These are phyloP conservation scores for Ctenopoma multispine DNA, from an alignment of 2,797 vertebrate genomes.

Conservation along the genomic window DNA sequence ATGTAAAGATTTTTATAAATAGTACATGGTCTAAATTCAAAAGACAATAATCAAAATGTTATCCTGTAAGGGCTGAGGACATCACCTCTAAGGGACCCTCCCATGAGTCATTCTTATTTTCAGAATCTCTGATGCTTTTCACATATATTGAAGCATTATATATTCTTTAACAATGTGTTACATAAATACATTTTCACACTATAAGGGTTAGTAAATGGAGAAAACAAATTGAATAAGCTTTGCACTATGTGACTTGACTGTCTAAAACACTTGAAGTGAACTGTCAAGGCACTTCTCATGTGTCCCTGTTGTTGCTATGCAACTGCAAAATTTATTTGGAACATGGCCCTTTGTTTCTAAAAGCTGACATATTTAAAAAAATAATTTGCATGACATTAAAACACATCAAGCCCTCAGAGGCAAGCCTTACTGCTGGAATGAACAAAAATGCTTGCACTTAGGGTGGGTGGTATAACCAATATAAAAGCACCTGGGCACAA, in stretches of 20 bases:
- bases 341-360: constrained; percentile 21
- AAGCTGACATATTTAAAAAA: constrained; percentile 33
- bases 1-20: no score
- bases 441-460: not conserved
- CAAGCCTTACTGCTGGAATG: not conserved
- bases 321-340: constrained; percentile 57
- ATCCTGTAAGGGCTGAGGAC: not conserved
- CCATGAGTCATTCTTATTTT: not conserved
- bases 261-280: constrained; percentile 2
- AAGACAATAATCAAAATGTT: not conserved
- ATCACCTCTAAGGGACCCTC: not conserved
- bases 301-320: constrained; percentile 58
- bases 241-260: not conserved
- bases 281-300: constrained; percentile 9
- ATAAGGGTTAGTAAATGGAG: not conserved
- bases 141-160: no score
- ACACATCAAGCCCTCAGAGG: constrained; percentile 8
- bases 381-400: constrained; percentile 24
- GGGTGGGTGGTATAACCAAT: not conserved
- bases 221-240: not conserved
- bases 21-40: not conserved
- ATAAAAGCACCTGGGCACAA: not conserved
- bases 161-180: no score
- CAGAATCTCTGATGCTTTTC: no score
- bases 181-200: not conserved